Evolutionary conservation across 2,797 vertebrate genomes (phyloP).

Genomic region (Coregonus ussuriensis): DNA sequence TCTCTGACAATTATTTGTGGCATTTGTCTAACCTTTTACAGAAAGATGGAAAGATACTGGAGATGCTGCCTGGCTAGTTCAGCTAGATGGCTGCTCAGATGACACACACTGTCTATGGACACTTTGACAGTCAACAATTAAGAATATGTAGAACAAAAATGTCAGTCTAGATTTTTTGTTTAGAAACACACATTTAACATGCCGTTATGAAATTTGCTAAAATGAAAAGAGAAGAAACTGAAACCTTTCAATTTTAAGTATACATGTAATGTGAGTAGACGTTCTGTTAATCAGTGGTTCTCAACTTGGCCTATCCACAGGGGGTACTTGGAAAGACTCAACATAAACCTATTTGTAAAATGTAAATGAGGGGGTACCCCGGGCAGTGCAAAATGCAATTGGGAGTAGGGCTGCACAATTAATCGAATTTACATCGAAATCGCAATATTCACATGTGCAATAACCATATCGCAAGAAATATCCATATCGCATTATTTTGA

Average conservation of each 20-base stretch:
- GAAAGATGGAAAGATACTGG: conserved; percentile 20
- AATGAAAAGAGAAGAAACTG: background rate
- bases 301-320: background rate
- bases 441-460: no score
- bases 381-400: background rate
- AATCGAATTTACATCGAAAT: no score
- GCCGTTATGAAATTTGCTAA: background rate
- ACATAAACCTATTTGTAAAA: background rate
- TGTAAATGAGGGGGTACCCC: background rate
- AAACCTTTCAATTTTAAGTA: background rate
- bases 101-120: background rate
- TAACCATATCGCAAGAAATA: no score
- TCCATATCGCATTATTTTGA: no score
- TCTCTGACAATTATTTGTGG: conserved; percentile 57
- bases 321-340: background rate
- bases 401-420: background rate
- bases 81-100: background rate
- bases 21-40: conserved; percentile 67
- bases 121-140: conserved; percentile 22
- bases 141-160: conserved; percentile 6
- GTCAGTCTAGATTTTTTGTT: conserved; percentile 15
- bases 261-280: background rate
- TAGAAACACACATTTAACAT: conserved; percentile 21
- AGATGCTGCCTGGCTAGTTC: background rate
- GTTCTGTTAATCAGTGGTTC: background rate